A percentile compares a stretch with the other conserved stretches of the same genome.
Conservation (phyloP, 2,888 invertebrate genomes). For the Eupsilia transversa region DNA sequence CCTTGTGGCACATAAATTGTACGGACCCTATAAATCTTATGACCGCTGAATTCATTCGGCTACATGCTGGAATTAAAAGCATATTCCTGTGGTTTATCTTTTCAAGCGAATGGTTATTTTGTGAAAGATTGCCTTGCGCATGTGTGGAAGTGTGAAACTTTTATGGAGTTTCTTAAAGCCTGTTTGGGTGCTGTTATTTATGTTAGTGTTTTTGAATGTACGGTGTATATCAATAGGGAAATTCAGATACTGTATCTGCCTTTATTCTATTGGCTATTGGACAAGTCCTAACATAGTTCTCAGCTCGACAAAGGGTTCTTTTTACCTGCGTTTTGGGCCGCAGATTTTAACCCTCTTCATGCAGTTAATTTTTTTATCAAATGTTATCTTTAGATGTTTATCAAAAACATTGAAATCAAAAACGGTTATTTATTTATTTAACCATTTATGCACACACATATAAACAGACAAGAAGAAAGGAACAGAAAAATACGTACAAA, state of each 20-base stretch:
- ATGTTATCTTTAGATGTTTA: not conserved
- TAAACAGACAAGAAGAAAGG: too few relatives aligned
- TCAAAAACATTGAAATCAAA: not conserved
- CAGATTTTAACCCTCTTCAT: not conserved
- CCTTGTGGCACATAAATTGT: conserved; percentile 72
- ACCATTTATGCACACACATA: too few relatives aligned
- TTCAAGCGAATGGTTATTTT: conserved; percentile 51
- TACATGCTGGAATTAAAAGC: conserved; percentile 78
- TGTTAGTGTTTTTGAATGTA: not conserved
- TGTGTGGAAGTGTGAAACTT: conserved; percentile 37
- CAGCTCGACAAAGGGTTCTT: not conserved
- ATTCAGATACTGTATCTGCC: not conserved
- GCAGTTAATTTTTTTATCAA: too few relatives aligned
- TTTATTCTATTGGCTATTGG: not conserved
- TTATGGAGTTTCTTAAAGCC: conserved; percentile 32
- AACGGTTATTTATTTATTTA: not conserved
- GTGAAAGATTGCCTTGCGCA: conserved; percentile 42
- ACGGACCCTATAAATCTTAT: conserved; percentile 74
- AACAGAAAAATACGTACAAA: too few relatives aligned
- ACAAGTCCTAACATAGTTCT: too few relatives aligned
- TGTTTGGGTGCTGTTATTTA: conserved; percentile 22
- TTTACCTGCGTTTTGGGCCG: not conserved
- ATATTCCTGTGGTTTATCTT: conserved; percentile 71
- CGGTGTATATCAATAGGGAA: not conserved
- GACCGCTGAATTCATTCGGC: conserved; percentile 79